phyloP scores from a whole-genome alignment of 2,797 vertebrate genomes.

The Merluccius polli region DNA sequence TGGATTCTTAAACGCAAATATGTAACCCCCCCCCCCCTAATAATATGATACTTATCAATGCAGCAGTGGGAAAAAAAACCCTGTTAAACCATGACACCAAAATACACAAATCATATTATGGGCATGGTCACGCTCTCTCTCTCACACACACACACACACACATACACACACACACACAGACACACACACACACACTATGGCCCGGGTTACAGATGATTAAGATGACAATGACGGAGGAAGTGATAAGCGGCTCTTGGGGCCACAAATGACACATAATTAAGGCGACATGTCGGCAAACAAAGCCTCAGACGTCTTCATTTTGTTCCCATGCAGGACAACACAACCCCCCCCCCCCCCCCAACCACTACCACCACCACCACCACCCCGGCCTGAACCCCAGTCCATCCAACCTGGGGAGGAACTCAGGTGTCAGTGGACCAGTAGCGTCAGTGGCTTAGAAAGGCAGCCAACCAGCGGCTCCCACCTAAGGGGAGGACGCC shows the following conservation, averaged over 20 bases:
- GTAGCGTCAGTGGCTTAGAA: constrained; percentile 54
- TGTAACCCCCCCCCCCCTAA: constrained; percentile 68
- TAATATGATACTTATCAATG: constrained; percentile 63
- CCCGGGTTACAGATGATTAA: constrained; percentile 74
- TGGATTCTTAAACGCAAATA: constrained; percentile 73
- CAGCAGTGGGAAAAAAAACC: constrained; percentile 73
- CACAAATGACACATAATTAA: constrained; percentile 82
- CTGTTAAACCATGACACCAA: constrained; percentile 75
- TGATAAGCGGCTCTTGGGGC: constrained; percentile 80
- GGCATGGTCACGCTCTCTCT: constrained; percentile 67
- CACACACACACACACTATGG: constrained; percentile 44
- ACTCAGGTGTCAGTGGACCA: constrained; percentile 57
- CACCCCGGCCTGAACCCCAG: constrained; percentile 16
- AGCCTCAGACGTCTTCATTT: constrained; percentile 70
- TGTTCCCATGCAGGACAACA: constrained; percentile 63
- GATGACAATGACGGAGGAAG: constrained; percentile 75
- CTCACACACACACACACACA: constrained; percentile 39
- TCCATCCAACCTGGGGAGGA: constrained; percentile 46
- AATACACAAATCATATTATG: constrained; percentile 80
- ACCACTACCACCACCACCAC: too few relatives aligned
- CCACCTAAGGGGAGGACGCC: too few relatives aligned
- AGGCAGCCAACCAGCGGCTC: constrained; percentile 36
- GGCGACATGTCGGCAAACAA: constrained; percentile 73
- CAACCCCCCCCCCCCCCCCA: constrained; percentile 1
- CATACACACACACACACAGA: constrained; percentile 24